Percentiles rank a stretch among this genome's conserved stretches.
phyloP scores from a whole-genome alignment of 2,797 vertebrate species.

The Melanotaenia trifasciata region DNA sequence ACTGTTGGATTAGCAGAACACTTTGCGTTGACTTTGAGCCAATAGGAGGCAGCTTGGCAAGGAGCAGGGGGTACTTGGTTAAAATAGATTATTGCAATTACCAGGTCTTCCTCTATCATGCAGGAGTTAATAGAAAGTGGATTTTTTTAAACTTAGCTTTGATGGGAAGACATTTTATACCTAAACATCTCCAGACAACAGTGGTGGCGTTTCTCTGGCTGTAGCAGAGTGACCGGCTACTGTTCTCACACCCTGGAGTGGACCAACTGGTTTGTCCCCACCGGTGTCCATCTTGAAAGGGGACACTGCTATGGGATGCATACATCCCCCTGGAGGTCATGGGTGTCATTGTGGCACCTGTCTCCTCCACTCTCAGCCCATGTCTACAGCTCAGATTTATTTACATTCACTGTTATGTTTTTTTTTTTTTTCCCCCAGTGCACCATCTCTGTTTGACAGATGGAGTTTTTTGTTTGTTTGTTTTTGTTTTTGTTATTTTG shows the following conservation, averaged over 20 bases:
- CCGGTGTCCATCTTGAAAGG: slow-evolving; percentile 72
- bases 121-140: neutral
- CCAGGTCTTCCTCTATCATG: slow-evolving; percentile 3
- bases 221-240: slow-evolving; percentile 20
- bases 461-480: too few relatives aligned
- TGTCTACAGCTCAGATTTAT: slow-evolving; percentile 76
- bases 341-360: slow-evolving; percentile 79
- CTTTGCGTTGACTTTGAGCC: slow-evolving; percentile 69
- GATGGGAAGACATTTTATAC: neutral
- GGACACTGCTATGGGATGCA: slow-evolving; percentile 79
- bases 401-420: slow-evolving; percentile 70
- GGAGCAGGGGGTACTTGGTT: slow-evolving; percentile 44
- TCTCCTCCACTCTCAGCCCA: slow-evolving; percentile 69
- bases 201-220: slow-evolving; percentile 21
- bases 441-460: neutral
- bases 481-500: neutral
- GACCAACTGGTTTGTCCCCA: slow-evolving; percentile 73
- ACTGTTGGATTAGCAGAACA: slow-evolving; percentile 79
- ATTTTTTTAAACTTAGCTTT: neutral
- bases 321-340: slow-evolving; percentile 72
- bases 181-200: slow-evolving; percentile 6
- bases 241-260: slow-evolving; percentile 46
- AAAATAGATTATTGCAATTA: slow-evolving; percentile 35
- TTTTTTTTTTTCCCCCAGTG: slow-evolving; percentile 34
- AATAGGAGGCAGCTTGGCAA: slow-evolving; percentile 54